Conservation (phyloP, 2,888 invertebrate species). For the Pseudococcus viburni region DNA sequence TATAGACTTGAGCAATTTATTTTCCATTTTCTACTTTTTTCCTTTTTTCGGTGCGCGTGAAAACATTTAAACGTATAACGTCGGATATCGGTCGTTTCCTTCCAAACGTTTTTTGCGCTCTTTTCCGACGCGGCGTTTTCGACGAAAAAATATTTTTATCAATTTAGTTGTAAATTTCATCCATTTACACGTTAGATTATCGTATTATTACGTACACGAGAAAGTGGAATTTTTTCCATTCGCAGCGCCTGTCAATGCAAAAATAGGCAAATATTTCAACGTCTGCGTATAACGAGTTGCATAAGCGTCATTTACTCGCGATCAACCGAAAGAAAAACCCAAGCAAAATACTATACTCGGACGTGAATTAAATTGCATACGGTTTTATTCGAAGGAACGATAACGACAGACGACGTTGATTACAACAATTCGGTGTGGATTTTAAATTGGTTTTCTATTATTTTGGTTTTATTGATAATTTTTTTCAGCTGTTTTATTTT, state of each 20-base stretch:
- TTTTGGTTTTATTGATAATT: not conserved
- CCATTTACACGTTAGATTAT: slow-evolving; percentile 41
- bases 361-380: not conserved
- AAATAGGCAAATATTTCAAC: slow-evolving; percentile 36
- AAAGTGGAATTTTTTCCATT: slow-evolving; percentile 16
- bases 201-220: slow-evolving; percentile 3
- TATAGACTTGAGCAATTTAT: slow-evolving; percentile 38
- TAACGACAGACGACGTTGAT: not conserved
- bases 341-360: not conserved
- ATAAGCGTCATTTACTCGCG: not conserved
- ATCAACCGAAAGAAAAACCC: not conserved
- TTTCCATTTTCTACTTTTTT: slow-evolving; percentile 17
- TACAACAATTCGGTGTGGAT: not conserved
- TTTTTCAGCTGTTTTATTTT: not conserved
- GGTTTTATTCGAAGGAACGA: too few species aligned
- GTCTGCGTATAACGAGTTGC: not conserved
- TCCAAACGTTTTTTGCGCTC: not conserved
- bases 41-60: not conserved
- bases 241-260: not conserved
- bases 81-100: slow-evolving; percentile 24
- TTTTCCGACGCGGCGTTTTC: not conserved
- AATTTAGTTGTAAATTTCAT: slow-evolving; percentile 40
- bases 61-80: slow-evolving; percentile 26
- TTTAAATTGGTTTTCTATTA: not conserved
- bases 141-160: slow-evolving; percentile 32